Base-by-base conservation (phyloP, 2,888 invertebrate species). In the Meiosimyza decipiens region DNA sequence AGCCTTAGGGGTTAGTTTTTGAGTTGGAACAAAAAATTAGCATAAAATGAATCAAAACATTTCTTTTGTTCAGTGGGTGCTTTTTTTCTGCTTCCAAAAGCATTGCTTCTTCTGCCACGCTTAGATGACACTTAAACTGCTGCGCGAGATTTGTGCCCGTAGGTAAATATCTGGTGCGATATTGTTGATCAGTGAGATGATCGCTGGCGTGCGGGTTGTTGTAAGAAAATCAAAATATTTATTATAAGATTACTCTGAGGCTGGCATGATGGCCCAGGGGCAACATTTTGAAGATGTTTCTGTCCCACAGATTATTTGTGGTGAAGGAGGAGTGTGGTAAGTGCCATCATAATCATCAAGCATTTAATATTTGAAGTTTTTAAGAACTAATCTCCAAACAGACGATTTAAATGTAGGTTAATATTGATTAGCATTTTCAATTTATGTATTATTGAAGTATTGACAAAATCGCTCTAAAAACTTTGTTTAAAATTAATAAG, bases 11-110 rank as follows among this genome's bases (percentile, higher is more conserved):
- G 40, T 7, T 40, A 40, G 9, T 40, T 40, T 40, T 40, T 40
- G 9, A 40, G 40, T 9, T 40, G 40, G 40, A 4, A 40, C 40
- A 40, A 40, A 9, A 55, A 55, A 55, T 55, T 55, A n/a, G 55
- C 55, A 55, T 55, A 55, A 55, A n/a, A 80, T 80, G 82, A 80
- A 80, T 81, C 78, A 80, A 80, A 80, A 79, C 75, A 28, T 80
- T 78, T 81, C 77, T 71, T 65, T 65, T 28, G 50, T 51, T 60
- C 15, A 52, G 55, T 6, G 28, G 33, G 15, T 33, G 15, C 62
- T 55, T 63, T 60, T 73, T 49, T 57, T 64, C 47, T 52, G 51
- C 18, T 47, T 15, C 55, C n/a, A 22, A 22, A 16, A 18, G 18
- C n/a, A 40, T 7, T 40, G 1, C 2, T 9, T 40, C 9, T 7